A percentile compares a stretch with the other conserved stretches of the same genome.
These are phyloP conservation scores for Drosophila pseudoobscura DNA, from an alignment of 1,140 invertebrate species.

Conservation along the genomic window DNA sequence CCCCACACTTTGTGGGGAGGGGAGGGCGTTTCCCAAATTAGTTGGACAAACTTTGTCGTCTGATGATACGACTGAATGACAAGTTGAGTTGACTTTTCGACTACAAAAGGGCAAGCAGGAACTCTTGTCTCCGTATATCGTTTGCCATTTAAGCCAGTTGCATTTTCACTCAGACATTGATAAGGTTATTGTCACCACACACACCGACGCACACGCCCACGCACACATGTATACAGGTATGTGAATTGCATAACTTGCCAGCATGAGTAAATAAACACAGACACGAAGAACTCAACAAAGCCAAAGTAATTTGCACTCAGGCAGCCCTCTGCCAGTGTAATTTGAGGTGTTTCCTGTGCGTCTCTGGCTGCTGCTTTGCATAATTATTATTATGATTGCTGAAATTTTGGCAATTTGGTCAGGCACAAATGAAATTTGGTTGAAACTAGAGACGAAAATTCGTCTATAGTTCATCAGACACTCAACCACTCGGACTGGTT, in stretches of 20 bases:
- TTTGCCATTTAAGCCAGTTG: conserved; percentile 49
- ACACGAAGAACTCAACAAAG: conserved; percentile 50
- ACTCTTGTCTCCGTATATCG: conserved; percentile 10
- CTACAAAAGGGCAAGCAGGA: conserved; percentile 43
- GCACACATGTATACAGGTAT: conserved; percentile 1
- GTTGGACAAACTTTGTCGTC: conserved; percentile 55
- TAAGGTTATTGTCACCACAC: conserved; percentile 57
- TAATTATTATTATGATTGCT: conserved; percentile 75
- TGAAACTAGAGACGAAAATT: conserved; percentile 15
- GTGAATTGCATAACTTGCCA: conserved; percentile 41
- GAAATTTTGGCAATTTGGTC: conserved; percentile 55
- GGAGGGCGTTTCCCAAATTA: conserved; percentile 35
- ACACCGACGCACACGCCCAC: too few relatives aligned
- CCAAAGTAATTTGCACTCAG: conserved; percentile 62
- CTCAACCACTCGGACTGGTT: conserved; percentile 1
- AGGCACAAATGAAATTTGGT: conserved; percentile 54
- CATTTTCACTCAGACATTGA: conserved; percentile 51
- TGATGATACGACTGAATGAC: conserved; percentile 23
- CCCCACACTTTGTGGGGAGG: too few relatives aligned
- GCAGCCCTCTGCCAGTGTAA: conserved; percentile 16
- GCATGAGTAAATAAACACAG: conserved; percentile 51
- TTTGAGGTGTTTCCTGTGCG: conserved; percentile 54
- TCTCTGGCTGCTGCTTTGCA: conserved; percentile 52
- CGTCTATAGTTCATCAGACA: conserved; percentile 13
- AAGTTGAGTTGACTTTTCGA: conserved; percentile 45